A percentile compares a stretch with the other conserved stretches of the same genome.
Conservation (phyloP, 2,888 invertebrate genomes). For the Parnassius glacialis region DNA sequence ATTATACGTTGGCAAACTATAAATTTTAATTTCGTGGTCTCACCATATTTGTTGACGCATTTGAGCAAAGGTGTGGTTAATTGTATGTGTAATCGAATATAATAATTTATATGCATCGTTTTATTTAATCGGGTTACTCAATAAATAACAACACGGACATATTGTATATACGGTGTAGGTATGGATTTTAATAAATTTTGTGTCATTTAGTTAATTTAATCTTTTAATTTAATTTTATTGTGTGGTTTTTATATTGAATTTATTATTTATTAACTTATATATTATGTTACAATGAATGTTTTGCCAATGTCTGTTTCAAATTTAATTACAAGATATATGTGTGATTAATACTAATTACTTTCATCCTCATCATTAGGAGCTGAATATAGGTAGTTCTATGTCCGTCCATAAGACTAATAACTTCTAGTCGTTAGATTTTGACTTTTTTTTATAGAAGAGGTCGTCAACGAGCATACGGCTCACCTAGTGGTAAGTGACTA, state of each 20-base stretch:
- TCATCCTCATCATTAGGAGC: too few species aligned
- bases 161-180: not conserved
- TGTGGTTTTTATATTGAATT: not conserved
- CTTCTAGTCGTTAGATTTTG: too few species aligned
- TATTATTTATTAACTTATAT: not conserved
- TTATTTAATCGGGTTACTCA: constrained; percentile 9
- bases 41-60: constrained; percentile 24
- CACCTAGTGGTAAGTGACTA: too few species aligned
- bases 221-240: not conserved
- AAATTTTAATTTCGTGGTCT: constrained; percentile 35
- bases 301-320: too few species aligned
- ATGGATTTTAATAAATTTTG: not conserved
- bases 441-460: too few species aligned
- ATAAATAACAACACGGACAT: constrained; percentile 5
- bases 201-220: not conserved
- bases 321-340: not conserved
- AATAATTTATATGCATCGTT: constrained; percentile 14
- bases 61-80: constrained; percentile 14
- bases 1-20: constrained; percentile 39
- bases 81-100: constrained; percentile 12
- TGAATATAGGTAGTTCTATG: too few species aligned
- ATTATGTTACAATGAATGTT: too few species aligned
- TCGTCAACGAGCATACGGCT: too few species aligned
- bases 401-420: too few species aligned
- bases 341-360: not conserved